Evolutionary conservation across 2,888 invertebrate genomes (phyloP).

Genomic region (Chrysomela aeneicollis): DNA sequence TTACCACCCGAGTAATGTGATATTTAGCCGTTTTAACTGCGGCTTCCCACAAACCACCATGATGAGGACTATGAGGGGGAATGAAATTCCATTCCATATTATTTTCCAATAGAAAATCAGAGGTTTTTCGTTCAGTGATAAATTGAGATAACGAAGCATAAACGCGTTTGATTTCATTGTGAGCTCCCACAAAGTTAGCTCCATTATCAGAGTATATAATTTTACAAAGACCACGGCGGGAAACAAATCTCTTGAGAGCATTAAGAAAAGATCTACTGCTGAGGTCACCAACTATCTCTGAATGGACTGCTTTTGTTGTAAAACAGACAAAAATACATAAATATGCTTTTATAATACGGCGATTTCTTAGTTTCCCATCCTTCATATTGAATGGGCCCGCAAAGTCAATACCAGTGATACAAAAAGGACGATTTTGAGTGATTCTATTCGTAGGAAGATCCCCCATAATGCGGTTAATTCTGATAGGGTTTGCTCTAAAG

Average conservation of each 20-base stretch:
- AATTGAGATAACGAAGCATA: background rate
- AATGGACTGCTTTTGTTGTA: slow-evolving; percentile 35
- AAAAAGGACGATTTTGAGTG: slow-evolving; percentile 33
- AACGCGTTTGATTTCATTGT: slow-evolving; percentile 23
- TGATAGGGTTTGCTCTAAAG: slow-evolving; percentile 25
- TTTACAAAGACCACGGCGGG: slow-evolving; percentile 26
- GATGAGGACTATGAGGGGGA: slow-evolving; percentile 11
- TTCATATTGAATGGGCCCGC: slow-evolving; percentile 35
- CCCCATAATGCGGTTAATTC: slow-evolving; percentile 25
- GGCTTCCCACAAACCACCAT: slow-evolving; percentile 28
- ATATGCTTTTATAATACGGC: slow-evolving; percentile 33
- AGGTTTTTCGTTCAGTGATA: background rate
- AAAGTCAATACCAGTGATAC: slow-evolving; percentile 33
- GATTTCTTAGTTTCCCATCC: slow-evolving; percentile 34
- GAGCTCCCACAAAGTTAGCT: slow-evolving; percentile 39
- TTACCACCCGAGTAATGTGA: slow-evolving; percentile 1
- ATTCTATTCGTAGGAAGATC: slow-evolving; percentile 31
- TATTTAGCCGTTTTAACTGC: slow-evolving; percentile 13
- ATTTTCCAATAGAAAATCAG: slow-evolving; percentile 21
- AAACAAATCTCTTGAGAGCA: slow-evolving; percentile 40
- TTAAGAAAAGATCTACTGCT: slow-evolving; percentile 35
- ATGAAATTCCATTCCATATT: slow-evolving; percentile 25
- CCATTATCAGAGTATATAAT: slow-evolving; percentile 47
- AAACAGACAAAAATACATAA: slow-evolving; percentile 36
- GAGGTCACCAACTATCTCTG: slow-evolving; percentile 27